Evolutionary conservation across 2,113 vertebrate genomes (phyloP), one percentile per base, ranked within the genome.

Genomic region (Trachemys scripta): DNA sequence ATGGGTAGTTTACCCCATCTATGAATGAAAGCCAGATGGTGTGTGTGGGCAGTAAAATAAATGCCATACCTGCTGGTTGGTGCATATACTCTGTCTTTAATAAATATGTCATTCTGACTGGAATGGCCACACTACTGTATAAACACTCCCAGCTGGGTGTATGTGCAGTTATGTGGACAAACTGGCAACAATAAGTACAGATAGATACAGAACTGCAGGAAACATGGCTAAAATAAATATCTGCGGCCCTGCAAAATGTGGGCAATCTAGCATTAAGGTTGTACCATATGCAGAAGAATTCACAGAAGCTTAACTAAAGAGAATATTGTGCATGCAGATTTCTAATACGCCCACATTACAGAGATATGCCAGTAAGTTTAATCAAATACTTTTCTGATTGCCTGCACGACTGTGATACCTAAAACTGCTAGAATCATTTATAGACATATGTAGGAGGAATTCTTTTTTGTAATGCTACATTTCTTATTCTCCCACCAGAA

Each of bases 341-440:
- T 93, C 92, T 80, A 90, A 92, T 76, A 97, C 96, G 82, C 96
- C 97, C 96, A 97, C 95, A 95, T 38, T 88, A 76, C 89, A 6
- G 82, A 96, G 95, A 94, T 84, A 86, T 90, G 83, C 92, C 97
- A 97, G 96, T 85, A 42, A 96, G 95, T 82, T 91, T 97, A 96
- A 97, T 97, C 94, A 97, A 96, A 93, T 93, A 85, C 94, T 95
- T 96, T 92, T 97, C 92, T 97, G 95, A 96, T 95, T 96, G 97
- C 91, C 29, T 80, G 93, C 79, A 97, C 93, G 95, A 97, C 95
- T 95, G 94, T 95, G 97, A 95, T 97, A 97, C 95, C 93, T 95
- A 97, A 97, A 95, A 96, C 93, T 97, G 97, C 92, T 94, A 94
- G 87, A 82, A 95, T 96, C 95, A 97, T 97, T 97, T 97, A 96